These are phyloP conservation scores for Therioaphis trifolii DNA, from an alignment of 2,888 invertebrate genomes.

Conservation along the genomic window DNA sequence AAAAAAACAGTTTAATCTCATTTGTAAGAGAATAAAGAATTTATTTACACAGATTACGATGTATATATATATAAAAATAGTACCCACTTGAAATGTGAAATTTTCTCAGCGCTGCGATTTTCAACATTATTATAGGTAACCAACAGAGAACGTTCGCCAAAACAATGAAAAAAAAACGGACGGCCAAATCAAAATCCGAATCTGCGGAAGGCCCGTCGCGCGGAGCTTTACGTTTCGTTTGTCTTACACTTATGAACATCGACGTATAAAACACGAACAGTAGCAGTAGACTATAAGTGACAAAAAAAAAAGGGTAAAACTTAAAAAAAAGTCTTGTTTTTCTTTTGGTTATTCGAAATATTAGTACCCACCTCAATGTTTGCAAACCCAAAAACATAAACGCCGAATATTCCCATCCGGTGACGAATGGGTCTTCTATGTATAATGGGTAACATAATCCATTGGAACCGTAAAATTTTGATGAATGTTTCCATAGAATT, in stretches of 20 bases:
- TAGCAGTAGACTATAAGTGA: slow-evolving; percentile 70
- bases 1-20: background rate
- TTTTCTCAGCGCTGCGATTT: slow-evolving; percentile 73
- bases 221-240: no score
- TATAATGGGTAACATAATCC: slow-evolving; percentile 79
- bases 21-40: no score
- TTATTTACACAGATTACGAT: no score
- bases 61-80: no score
- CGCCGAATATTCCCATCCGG: slow-evolving; percentile 80
- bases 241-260: slow-evolving; percentile 75
- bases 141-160: slow-evolving; percentile 78
- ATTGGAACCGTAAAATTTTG: slow-evolving; percentile 76
- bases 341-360: no score
- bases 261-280: slow-evolving; percentile 74
- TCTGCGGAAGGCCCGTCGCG: slow-evolving; percentile 73
- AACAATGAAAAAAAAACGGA: slow-evolving; percentile 78
- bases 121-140: slow-evolving; percentile 77
- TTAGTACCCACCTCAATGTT: slow-evolving; percentile 72
- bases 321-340: no score
- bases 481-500: slow-evolving; percentile 73
- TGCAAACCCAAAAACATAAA: slow-evolving; percentile 78
- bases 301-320: background rate
- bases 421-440: slow-evolving; percentile 75
- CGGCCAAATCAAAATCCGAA: slow-evolving; percentile 75
- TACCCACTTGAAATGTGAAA: slow-evolving; percentile 72